phyloP scores from a whole-genome alignment of 2,797 vertebrate genomes.

The Onychomys torridus region DNA sequence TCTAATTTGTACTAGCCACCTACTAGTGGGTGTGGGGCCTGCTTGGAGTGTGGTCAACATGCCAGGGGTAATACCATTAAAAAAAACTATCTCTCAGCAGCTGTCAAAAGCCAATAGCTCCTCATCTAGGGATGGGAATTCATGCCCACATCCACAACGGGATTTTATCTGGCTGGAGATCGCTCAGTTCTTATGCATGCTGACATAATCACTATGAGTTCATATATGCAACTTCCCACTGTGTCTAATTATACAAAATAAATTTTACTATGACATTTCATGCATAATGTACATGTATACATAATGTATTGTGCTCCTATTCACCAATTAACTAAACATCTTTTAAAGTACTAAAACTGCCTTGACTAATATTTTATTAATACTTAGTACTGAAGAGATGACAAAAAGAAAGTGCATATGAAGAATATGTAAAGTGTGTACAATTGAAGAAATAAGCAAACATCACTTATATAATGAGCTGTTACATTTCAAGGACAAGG shows the following conservation, averaged over 20 bases:
- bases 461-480: slow-evolving; percentile 44
- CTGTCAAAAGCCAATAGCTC: background rate
- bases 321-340: background rate
- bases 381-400: background rate
- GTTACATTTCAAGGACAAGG: slow-evolving; percentile 38
- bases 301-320: background rate
- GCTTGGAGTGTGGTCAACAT: background rate
- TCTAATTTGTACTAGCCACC: background rate
- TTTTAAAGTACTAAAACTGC: slow-evolving; percentile 36
- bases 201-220: background rate
- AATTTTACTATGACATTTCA: background rate
- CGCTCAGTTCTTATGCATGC: background rate
- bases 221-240: background rate
- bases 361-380: slow-evolving; percentile 43
- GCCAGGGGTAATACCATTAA: background rate
- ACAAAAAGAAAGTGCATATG: background rate
- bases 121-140: background rate
- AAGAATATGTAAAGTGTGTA: slow-evolving; percentile 22
- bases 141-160: background rate
- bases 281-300: background rate
- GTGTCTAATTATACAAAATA: background rate
- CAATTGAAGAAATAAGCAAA: background rate
- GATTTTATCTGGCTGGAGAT: background rate
- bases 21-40: background rate
- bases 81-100: background rate